Evolutionary conservation across 2,888 invertebrate species (phyloP), one percentile per base, ranked within the genome.

Genomic region (Tillus elongatus): DNA sequence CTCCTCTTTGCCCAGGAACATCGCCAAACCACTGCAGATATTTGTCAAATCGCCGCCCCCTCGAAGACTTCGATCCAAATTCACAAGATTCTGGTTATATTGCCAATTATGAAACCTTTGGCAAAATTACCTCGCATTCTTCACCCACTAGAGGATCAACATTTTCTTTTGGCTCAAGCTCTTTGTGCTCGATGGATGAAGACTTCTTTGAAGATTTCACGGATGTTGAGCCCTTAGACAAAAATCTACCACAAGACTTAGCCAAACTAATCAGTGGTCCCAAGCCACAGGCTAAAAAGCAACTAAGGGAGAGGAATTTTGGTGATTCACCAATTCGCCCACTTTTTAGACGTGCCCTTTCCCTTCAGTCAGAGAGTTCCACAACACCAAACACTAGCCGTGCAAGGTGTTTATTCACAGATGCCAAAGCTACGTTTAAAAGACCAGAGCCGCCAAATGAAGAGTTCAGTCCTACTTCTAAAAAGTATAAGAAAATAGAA

Each of bases 201-300:
- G 79, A 75, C 32, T 79, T 76, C 52, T 66, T 75, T 55, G 78
- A 79, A 56, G 77, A 79, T 33, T 65, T 79, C 38, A 70, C 74
- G 35, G 76, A 77, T 50, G 64, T 75, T 53, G 78, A 77, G 35
- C 54, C 69, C 16, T 54, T 74, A 26, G 67, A 68, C 27, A 69
- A 72, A 36, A 58, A 62, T 28, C 56, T 77, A 13, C 78, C 79
- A 6, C 67, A 67, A 36, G 73, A 74, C 41, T 67, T 80, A 31
- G 71, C 70, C 40, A 72, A 71, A 39, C 60, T 80, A 14, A 68
- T 80, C 19, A 71, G 69, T 34, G 75, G 74, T 0, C 66, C 73
- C 6, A 49, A 40, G 29, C 35, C 39, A 13, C 37, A 42, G 45
- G 54, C 56, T 9, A 54, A 57, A 4, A 62, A 58, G 32, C 56